These are phyloP conservation scores for Xiphias gladius DNA, from an alignment of 2,113 vertebrate genomes.

Conservation along the genomic window DNA sequence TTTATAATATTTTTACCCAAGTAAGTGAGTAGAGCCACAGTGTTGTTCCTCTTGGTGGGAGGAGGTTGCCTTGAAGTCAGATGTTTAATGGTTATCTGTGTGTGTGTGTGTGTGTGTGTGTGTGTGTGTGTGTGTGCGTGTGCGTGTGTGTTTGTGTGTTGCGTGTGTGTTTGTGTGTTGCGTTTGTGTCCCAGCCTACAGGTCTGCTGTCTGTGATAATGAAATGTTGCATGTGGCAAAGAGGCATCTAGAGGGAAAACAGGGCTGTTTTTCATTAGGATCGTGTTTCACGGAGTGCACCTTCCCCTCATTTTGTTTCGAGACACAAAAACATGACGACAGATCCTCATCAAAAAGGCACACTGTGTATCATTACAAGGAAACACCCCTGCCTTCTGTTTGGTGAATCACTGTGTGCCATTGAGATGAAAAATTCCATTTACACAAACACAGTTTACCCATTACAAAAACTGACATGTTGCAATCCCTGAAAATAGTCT, in stretches of 20 bases:
- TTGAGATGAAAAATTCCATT: constrained; percentile 57
- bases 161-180: constrained; percentile 21
- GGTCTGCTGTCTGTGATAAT: constrained; percentile 66
- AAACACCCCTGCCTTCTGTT: constrained; percentile 61
- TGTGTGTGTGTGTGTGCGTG: constrained; percentile 17
- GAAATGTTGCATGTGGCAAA: constrained; percentile 62
- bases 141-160: constrained; percentile 19
- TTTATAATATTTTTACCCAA: constrained; percentile 1
- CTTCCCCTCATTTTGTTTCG: constrained; percentile 49
- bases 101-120: constrained; percentile 18
- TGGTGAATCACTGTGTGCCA: constrained; percentile 50
- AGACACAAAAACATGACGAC: constrained; percentile 49
- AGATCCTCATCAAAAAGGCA: constrained; percentile 62
- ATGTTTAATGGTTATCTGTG: constrained; percentile 54
- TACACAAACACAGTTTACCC: constrained; percentile 55
- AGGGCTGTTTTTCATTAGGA: constrained; percentile 65
- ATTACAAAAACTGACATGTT: constrained; percentile 39
- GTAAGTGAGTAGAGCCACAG: background rate
- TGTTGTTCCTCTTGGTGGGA: constrained; percentile 7
- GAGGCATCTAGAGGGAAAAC: constrained; percentile 49
- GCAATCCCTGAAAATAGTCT: constrained; percentile 41
- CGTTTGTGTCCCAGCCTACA: constrained; percentile 22
- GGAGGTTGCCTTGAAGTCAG: constrained; percentile 44
- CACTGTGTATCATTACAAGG: constrained; percentile 58
- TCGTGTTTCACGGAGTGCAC: constrained; percentile 58